A percentile compares a stretch with the other conserved stretches of the same genome.
These are phyloP conservation scores for Phortica variegata DNA, from an alignment of 1,140 invertebrate genomes.

Conservation along the genomic window DNA sequence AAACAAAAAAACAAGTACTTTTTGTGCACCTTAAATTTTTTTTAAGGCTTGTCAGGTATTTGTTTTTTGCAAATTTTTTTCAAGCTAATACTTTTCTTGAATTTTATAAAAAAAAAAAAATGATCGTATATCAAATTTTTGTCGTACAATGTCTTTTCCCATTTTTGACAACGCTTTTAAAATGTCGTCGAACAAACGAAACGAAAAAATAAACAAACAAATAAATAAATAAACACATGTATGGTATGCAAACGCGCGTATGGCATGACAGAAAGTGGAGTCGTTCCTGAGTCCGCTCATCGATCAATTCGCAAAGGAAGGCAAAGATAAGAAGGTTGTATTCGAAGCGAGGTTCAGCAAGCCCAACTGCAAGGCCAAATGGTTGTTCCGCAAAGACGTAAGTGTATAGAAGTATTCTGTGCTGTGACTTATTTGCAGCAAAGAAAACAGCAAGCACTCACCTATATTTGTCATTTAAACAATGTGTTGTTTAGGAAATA, in stretches of 20 bases:
- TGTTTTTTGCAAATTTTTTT: neutral
- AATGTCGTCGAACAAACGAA: slow-evolving; percentile 6
- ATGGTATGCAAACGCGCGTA: too few species aligned
- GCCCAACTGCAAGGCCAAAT: slow-evolving; percentile 87
- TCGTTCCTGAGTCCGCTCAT: slow-evolving; percentile 92
- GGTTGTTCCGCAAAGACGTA: slow-evolving; percentile 90
- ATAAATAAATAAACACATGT: slow-evolving; percentile 17
- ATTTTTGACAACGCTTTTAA: slow-evolving; percentile 51
- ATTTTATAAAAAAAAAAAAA: neutral
- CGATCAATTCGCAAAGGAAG: slow-evolving; percentile 93
- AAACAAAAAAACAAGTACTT: neutral
- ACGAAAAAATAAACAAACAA: slow-evolving; percentile 12
- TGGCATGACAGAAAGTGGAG: slow-evolving; percentile 80
- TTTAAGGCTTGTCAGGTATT: neutral
- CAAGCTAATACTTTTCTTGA: too few species aligned
- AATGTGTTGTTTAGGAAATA: slow-evolving; percentile 68
- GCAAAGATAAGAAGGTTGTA: slow-evolving; percentile 91
- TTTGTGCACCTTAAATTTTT: neutral
- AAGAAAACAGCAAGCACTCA: too few species aligned
- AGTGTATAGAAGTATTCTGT: too few species aligned
- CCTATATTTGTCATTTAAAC: slow-evolving; percentile 1
- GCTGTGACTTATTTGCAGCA: too few species aligned
- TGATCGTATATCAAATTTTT: slow-evolving; percentile 40
- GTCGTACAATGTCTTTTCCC: slow-evolving; percentile 44
- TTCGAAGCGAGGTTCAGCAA: slow-evolving; percentile 91